Base-by-base conservation (phyloP, 2,888 invertebrate genomes). In the Gymnocheta viridis region DNA sequence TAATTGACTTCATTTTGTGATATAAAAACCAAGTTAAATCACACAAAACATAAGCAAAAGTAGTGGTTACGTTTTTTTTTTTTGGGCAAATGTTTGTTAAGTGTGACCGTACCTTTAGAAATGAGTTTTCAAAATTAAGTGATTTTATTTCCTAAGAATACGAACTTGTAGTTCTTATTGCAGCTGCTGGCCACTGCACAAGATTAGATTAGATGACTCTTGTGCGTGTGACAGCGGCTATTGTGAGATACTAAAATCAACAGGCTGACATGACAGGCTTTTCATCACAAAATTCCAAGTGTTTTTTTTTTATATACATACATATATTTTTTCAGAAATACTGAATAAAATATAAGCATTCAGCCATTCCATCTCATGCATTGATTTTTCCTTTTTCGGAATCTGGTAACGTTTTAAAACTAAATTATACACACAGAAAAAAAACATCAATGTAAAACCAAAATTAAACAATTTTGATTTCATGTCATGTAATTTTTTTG, bases 161-260 rank as follows among this genome's bases (percentile, higher is more conserved):
- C 67, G 81, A 67, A 62, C 70, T 58, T 49, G 64, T 87, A 89
- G 91, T 90, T 87, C 94, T 95, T 95, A 96, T 96, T 96, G 95
- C 96, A 97, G 97, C 97, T 97, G 97, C 97, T 97, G 97, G 96
- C 96, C 97, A 97, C 97, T 97, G 97, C 96, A 96, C 97, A 97
- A 97, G 97, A 97, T 96, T 97, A 96, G 95, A 93, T 93, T 91
- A 81, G 69, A 93, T 95, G 96, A 97, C 97, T 97, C 97, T 97
- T 97, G 97, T 97, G 97, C 97, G 97, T 97, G 97, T 97, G 97
- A 97, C 97, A 97, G 97, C 97, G 97, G 97, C 97, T 97, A 97
- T 97, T 96, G 96, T 97, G 96, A 96, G 95, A 89, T 86, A 88
- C 90, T 90, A 87, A 85, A 87, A 74, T 60, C 84, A 84, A 69